Base-by-base conservation (phyloP, 2,113 vertebrate genomes). In the Zosterops japonicus region DNA sequence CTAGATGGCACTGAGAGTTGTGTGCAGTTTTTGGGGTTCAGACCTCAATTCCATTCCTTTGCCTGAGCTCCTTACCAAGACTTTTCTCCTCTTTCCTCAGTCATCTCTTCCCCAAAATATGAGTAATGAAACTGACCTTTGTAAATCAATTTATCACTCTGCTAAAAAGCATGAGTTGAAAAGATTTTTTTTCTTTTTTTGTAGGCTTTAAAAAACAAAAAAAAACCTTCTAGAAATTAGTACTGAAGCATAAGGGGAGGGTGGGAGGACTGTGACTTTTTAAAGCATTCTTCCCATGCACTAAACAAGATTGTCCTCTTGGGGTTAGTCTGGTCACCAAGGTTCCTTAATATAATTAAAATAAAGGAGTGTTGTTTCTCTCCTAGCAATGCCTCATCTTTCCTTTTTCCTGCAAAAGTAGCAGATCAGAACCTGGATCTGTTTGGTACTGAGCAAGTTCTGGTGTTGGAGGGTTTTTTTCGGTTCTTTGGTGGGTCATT, bases 391-490 rank as follows among this genome's bases (percentile, higher is more conserved):
- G 4, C 4, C 47, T 74, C 8, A 20, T 21, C 22, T 69, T 77
- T 47, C 20, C 7, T 61, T 88, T 63, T 50, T n/a, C 55, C 41
- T 71, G 24, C 28, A 80, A 68, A 69, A 63, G 2, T 5, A 59
- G 14, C 21, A 56, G 21, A 86, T 67, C 59, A 69, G 14, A 71
- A 52, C 29, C 10, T 52, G 35, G 21, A 70, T 55, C 25, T 83
- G 2, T 33, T 64, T 21, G 22, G 23, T 29, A 35, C 11, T 65
- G 59, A 83, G 44, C 27, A 86, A 59, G 21, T 77, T 74, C 35
- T 78, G 33, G 9, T 83, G 5, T 18, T 67, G 29, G 14, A 33
- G 3, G 2, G 0, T 0, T 1, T 12, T 63, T 57, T 63, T 31
- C 18, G 19, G 36, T 88, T 67, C 5, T 63, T 86, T 63, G 52